phyloP scores from a whole-genome alignment of 2,888 invertebrate species.

The Helleia helle region DNA sequence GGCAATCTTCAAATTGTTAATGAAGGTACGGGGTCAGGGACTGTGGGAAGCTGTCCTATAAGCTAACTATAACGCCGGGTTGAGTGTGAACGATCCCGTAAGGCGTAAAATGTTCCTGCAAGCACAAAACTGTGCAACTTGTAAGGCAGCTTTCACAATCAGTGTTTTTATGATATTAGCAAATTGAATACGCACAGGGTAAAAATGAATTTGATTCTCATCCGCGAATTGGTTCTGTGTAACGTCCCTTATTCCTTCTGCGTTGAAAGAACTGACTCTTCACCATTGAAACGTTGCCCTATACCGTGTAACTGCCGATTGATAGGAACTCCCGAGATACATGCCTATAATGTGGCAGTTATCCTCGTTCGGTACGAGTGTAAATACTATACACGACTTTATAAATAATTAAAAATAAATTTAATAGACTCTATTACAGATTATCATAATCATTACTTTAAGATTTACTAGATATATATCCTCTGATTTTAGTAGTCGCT shows the following conservation, averaged over 20 bases:
- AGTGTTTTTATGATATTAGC: constrained; percentile 57
- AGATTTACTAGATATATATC: constrained; percentile 59
- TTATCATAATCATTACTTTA: constrained; percentile 69
- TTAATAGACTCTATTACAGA: constrained; percentile 64
- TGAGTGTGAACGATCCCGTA: neutral
- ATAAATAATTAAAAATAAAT: constrained; percentile 65
- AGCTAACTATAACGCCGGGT: neutral
- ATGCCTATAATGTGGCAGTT: constrained; percentile 51
- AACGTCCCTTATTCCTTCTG: constrained; percentile 62
- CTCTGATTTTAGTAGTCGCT: constrained; percentile 63
- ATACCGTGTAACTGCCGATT: constrained; percentile 58
- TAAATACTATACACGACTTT: constrained; percentile 63
- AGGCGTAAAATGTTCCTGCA: neutral
- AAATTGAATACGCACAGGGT: constrained; percentile 67
- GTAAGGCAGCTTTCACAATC: constrained; percentile 40
- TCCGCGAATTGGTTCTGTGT: constrained; percentile 43
- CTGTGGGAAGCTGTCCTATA: constrained; percentile 25
- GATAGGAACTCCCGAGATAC: constrained; percentile 26
- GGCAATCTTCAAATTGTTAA: constrained; percentile 46
- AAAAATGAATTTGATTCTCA: constrained; percentile 54
- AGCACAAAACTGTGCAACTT: constrained; percentile 9
- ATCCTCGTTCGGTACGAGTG: constrained; percentile 44
- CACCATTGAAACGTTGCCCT: constrained; percentile 51
- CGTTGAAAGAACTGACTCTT: constrained; percentile 62
- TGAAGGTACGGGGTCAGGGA: constrained; percentile 63